Conservation (phyloP, 2,888 invertebrate genomes). For the Blomia tropicalis region DNA sequence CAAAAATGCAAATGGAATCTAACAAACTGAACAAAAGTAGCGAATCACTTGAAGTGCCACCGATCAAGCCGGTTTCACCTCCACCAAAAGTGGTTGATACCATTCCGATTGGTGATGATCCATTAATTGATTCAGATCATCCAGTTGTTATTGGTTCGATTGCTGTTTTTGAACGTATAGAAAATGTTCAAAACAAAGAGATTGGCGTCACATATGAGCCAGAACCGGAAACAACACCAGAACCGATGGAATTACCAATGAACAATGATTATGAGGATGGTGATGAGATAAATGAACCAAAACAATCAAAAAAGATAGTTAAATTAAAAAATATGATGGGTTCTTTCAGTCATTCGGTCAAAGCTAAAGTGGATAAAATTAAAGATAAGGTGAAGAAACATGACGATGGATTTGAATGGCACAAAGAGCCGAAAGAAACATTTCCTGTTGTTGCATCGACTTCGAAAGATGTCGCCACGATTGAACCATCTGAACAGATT, state of each 20-base stretch:
- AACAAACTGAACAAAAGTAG: not conserved
- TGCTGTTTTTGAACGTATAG: not conserved
- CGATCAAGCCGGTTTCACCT: not conserved
- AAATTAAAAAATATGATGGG: constrained; percentile 10
- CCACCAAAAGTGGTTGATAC: not conserved
- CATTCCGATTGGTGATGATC: not conserved
- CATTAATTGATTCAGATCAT: not conserved
- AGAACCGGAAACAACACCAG: no score
- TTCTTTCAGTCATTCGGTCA: not conserved
- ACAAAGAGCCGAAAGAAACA: not conserved
- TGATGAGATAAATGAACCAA: not conserved
- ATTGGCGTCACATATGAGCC: constrained; percentile 18
- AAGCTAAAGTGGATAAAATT: not conserved
- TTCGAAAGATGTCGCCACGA: not conserved
- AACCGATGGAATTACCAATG: not conserved
- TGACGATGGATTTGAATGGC: not conserved
- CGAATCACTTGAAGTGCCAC: constrained; percentile 7
- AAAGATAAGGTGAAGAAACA: constrained; percentile 17
- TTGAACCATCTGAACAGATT: not conserved
- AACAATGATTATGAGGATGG: not conserved
- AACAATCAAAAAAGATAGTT: not conserved
- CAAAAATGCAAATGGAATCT: not conserved
- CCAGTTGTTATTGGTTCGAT: constrained; percentile 1
- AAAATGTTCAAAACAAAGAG: constrained; percentile 1
- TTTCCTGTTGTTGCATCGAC: no score